Percentiles rank a stretch among this genome's conserved stretches.
These are phyloP conservation scores for Osmoderma eremita DNA, from an alignment of 2,888 invertebrate species.

Conservation along the genomic window DNA sequence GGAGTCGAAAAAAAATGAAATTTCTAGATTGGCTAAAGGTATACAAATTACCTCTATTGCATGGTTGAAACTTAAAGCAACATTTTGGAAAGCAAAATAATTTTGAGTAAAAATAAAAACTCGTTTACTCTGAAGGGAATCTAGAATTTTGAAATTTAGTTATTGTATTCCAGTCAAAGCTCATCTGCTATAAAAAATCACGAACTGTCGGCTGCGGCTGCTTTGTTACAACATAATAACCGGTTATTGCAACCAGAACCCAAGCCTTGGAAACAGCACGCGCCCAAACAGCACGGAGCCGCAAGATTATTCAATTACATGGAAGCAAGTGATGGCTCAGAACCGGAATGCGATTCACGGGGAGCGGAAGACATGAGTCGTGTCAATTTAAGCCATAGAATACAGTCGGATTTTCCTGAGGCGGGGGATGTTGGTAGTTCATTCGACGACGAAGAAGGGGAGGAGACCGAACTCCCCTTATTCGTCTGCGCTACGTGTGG, in stretches of 20 bases:
- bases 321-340: conserved; percentile 79
- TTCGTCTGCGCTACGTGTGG: conserved; percentile 67
- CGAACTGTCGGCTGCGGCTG: conserved; percentile 56
- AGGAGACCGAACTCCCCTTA: conserved; percentile 63
- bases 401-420: conserved; percentile 72
- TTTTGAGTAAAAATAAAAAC: too few species aligned
- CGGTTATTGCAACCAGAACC: conserved; percentile 58
- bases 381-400: conserved; percentile 58
- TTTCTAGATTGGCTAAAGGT: too few species aligned
- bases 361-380: conserved; percentile 62
- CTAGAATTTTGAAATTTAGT: background rate
- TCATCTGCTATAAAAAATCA: conserved; percentile 37
- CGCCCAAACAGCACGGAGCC: conserved; percentile 69
- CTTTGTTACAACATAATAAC: conserved; percentile 59
- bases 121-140: background rate
- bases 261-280: conserved; percentile 58
- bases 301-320: conserved; percentile 78
- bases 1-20: too few species aligned
- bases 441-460: conserved; percentile 59
- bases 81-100: too few species aligned
- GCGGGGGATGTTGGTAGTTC: conserved; percentile 68
- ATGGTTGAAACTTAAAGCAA: too few species aligned
- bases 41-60: too few species aligned
- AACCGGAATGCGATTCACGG: conserved; percentile 65
- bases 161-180: conserved; percentile 40